phyloP scores from a whole-genome alignment of 2,888 invertebrate genomes.

The Mechanitis mazaeus region DNA sequence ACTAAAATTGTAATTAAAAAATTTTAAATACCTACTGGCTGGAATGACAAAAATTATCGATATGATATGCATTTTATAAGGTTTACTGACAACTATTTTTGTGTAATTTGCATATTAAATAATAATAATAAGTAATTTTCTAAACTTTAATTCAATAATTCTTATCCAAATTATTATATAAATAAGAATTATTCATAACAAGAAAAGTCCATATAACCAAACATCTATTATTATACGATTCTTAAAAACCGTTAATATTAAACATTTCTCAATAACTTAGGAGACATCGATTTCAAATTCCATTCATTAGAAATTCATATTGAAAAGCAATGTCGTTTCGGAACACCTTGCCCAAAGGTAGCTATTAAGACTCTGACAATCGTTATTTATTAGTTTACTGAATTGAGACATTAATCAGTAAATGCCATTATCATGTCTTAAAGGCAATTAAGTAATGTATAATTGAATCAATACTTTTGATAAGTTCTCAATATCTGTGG shows the following conservation, averaged over 20 bases:
- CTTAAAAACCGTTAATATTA: constrained; percentile 2
- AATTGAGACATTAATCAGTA: constrained; percentile 25
- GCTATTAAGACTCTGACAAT: constrained; percentile 22
- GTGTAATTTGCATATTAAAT: too few relatives aligned
- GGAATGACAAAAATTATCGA: too few relatives aligned
- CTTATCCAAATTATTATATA: too few relatives aligned
- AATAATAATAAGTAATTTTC: too few relatives aligned
- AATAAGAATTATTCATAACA: too few relatives aligned
- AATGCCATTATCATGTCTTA: constrained; percentile 1
- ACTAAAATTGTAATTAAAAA: too few relatives aligned
- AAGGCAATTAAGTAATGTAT: not conserved
- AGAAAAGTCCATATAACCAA: too few relatives aligned
- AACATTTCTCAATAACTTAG: constrained; percentile 8
- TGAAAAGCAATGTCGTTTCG: constrained; percentile 15
- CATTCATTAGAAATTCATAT: constrained; percentile 12
- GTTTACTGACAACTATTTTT: too few relatives aligned
- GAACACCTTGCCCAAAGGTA: constrained; percentile 17
- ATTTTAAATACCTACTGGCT: too few relatives aligned
- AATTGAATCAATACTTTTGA: not conserved
- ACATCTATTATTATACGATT: not conserved
- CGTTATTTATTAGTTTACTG: constrained; percentile 19
- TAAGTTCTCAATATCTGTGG: not conserved
- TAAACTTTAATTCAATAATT: too few relatives aligned
- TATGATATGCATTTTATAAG: too few relatives aligned
- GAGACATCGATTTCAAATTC: constrained; percentile 4